Evolutionary conservation across 2,888 invertebrate genomes (phyloP), one percentile per base, ranked within the genome.

Genomic region (Ormyrus labotus): DNA sequence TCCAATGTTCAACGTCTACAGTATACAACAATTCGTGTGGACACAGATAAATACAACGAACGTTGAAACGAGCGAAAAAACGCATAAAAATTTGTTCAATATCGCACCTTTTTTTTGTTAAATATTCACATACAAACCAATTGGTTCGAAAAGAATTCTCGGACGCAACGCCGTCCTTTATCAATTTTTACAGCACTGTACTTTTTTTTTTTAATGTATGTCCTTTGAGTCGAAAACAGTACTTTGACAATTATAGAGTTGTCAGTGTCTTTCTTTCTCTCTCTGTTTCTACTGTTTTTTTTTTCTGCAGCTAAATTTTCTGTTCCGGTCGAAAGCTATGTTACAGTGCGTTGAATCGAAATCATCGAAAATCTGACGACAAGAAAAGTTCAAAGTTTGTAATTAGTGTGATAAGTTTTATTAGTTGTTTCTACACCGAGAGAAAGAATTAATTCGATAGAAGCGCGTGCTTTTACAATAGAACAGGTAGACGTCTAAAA

Each of bases 261-360:
- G 65, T 74, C 60, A 72, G 19, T 78, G 58, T 78, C 58, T 65
- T 51, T 70, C 57, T 63, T 50, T 63, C 45, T 77, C 65, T 72
- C 51, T 72, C 57, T 81, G 73, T 81, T 51, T 76, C 72, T 55
- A 13, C 50, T 53, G 6, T 34, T 68, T 19, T 75, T 58, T 58
- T 5, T 58, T 47, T 34, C 2, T 19, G 13, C 19, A 5, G 6
- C 19, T 7, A 60, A 19, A 7, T 58, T 58, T 11, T 11, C 13
- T 58, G 6, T 78, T 73, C 57, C 64, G 7, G 34, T 69, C 45
- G 9, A 48, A 68, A 85, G 87, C 88, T 89, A 89, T 88, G 86
- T 88, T 89, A 89, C 89, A 89, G 87, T 88, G 88, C 87, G 83
- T 81, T 85, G 83, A 83, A 84, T 84, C 86, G 84, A 85, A 82